phyloP scores from a whole-genome alignment of 2,113 vertebrate genomes.

The Gymnarchus niloticus region DNA sequence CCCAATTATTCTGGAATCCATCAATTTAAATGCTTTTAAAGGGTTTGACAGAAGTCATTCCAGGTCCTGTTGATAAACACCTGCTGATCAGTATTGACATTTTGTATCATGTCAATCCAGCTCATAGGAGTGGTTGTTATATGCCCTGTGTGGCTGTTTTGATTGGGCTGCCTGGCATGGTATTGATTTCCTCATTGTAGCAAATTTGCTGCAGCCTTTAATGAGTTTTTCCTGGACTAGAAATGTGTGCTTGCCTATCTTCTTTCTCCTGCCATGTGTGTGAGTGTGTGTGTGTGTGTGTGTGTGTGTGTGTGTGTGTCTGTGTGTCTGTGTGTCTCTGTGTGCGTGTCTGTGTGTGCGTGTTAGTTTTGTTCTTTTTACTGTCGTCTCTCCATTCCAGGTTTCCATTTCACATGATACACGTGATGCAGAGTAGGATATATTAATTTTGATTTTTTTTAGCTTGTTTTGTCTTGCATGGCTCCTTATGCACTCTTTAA shows the following conservation, averaged over 20 bases:
- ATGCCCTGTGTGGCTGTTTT: background rate
- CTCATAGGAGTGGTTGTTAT: background rate
- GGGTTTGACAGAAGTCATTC: constrained; percentile 8
- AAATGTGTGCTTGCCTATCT: background rate
- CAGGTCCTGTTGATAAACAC: constrained; percentile 6
- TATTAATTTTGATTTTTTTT: background rate
- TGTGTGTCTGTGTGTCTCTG: background rate
- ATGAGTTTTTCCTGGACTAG: background rate
- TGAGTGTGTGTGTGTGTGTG: background rate
- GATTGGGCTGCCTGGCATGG: background rate
- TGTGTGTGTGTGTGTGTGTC: background rate
- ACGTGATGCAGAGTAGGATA: background rate
- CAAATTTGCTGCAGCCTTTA: background rate
- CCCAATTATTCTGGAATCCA: constrained; percentile 15
- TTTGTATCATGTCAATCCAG: background rate
- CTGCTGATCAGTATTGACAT: constrained; percentile 21
- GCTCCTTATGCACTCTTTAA: background rate
- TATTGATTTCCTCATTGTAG: constrained; percentile 12
- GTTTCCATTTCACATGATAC: background rate
- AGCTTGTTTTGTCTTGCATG: background rate
- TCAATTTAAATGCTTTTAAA: constrained; percentile 14
- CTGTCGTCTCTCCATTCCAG: background rate
- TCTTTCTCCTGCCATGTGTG: background rate
- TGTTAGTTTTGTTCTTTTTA: background rate
- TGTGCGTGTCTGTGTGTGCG: background rate